Evolutionary conservation across 2,797 vertebrate species (phyloP), one percentile per base, ranked within the genome.

Genomic region (Gymnodraco acuticeps): DNA sequence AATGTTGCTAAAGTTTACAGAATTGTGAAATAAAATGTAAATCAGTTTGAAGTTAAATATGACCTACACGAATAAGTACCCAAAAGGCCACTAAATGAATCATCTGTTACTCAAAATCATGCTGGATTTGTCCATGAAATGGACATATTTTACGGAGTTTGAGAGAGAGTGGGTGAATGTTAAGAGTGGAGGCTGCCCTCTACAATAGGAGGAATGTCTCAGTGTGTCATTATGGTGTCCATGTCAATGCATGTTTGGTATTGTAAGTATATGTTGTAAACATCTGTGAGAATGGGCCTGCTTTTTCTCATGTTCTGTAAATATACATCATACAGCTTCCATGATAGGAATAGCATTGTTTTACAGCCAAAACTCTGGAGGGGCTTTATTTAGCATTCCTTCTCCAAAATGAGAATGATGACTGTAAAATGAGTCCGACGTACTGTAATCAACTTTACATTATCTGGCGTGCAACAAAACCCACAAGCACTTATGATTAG

Each of bases 191-290:
- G 63, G 64, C 70, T 61, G 59, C 76, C 66, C 75, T 87, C 85
- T 82, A 89, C 78, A 91, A 89, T 87, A 85, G 76, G 76, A 88
- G 85, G 89, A 92, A 90, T 90, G 87, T 81, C 65, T 73, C 53
- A 69, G 71, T 80, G 82, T 92, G 86, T 92, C 77, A 94, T 94
- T 92, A 89, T 92, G 83, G 80, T 78, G 80, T 87, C 88, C 84
- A 70, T 89, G 86, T 76, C 86, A 74, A 86, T 89, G 89, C 89
- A 83, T 88, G 90, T 85, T 91, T 85, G 88, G 88, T 78, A 87
- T 85, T 88, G 85, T 91, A 92, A 91, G 89, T 89, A 88, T 87
- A 93, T 81, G 82, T 88, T 92, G 84, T 89, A 90, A 87, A 87
- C 85, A 86, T 90, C 86, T 89, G 81, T 78, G 70, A 75, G 68